Conservation (phyloP, 2,113 vertebrate genomes). For the Hippolais icterina region DNA sequence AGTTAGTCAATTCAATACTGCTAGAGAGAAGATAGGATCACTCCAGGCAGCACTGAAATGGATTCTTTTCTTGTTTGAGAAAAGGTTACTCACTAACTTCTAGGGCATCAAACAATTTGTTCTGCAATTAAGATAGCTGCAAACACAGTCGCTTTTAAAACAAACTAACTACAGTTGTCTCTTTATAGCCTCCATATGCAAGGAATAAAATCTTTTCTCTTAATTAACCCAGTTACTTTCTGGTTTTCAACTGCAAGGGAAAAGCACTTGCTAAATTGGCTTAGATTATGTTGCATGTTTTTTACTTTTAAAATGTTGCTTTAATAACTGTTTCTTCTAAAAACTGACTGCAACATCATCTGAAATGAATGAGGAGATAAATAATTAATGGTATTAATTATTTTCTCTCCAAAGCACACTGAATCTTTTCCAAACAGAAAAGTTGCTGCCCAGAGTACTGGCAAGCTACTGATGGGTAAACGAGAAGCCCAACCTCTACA, state of each 20-base stretch:
- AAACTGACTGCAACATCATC: neutral
- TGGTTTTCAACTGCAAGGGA: neutral
- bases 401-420: neutral
- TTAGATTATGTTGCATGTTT: neutral
- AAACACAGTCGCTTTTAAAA: neutral
- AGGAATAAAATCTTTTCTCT: neutral
- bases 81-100: neutral
- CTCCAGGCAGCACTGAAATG: neutral
- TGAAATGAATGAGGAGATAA: neutral
- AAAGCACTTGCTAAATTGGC: neutral
- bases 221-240: neutral
- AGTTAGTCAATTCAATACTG: neutral
- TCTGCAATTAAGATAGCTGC: neutral
- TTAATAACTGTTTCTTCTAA: neutral
- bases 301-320: neutral
- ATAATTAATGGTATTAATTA: neutral
- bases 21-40: neutral
- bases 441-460: neutral
- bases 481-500: neutral
- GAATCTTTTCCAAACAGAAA: neutral
- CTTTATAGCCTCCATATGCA: neutral
- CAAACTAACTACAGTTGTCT: neutral
- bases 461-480: neutral
- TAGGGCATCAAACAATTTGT: neutral
- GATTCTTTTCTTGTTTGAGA: neutral